Evolutionary conservation across 2,888 invertebrate genomes (phyloP), one percentile per base, ranked within the genome.

Genomic region (Dione juno): DNA sequence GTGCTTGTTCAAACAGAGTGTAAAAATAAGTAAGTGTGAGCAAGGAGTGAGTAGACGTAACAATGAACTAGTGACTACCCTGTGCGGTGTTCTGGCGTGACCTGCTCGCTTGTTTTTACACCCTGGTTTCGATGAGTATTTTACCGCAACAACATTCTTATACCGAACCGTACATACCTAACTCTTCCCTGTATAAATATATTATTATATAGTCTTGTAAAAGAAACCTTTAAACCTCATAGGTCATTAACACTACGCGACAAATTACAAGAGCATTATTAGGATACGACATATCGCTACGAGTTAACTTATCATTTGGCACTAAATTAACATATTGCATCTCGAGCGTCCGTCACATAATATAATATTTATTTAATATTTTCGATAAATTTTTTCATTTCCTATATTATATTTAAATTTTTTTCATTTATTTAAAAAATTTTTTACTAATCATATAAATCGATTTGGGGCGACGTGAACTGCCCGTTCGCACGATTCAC

Each of bases 301-400:
- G 84, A 92, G 92, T 92, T 90, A 92, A 93, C 90, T 92, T 92
- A 92, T 92, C 92, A 92, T 93, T 93, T 93, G 93, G 93, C 93
- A 93, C 93, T 92, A 93, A 92, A 92, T 88, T 92, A 92, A 92
- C 90, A 91, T 93, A 93, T 92, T 92, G 92, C 92, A 91, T 91
- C 87, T 89, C 90, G 90, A 90, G 87, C 90, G 88, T 90, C 86
- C 87, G 85, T 88, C 89, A 86, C 88, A 86, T 75, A 86, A 85
- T 88, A 85, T 85, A 8, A 52, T 54, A 84, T 86, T 85, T 84
- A 87, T 83, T 87, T 85, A 87, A 86, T 87, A 86, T 87, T 85
- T 79, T 75, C 78, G 83, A 87, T 84, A 79, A 85, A 87, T 85
- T 83, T 85, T 87, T 84, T 67, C 59, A 69, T 67, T 69, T 48